Evolutionary conservation across 2,113 vertebrate species (phyloP).

Genomic region (Protomyctophum bolini): DNA sequence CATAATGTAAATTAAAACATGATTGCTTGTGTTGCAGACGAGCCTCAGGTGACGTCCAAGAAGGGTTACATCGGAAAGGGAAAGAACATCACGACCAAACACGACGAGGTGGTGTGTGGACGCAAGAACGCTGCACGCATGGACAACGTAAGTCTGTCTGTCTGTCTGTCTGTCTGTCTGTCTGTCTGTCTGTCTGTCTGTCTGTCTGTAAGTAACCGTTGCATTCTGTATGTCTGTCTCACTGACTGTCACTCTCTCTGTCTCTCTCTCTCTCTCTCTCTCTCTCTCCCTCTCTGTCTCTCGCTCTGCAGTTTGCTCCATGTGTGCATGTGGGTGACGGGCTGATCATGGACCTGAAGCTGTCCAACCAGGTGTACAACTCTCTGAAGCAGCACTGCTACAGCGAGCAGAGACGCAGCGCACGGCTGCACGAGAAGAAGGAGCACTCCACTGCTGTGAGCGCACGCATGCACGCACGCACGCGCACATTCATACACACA

Average conservation of each 20-base stretch:
- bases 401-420: slow-evolving; percentile 91
- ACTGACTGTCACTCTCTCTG: background rate
- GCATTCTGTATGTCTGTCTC: background rate
- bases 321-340: slow-evolving; percentile 95
- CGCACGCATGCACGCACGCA: background rate
- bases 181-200: background rate
- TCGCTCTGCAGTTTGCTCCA: slow-evolving; percentile 86
- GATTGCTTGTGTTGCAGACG: slow-evolving; percentile 71
- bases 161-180: background rate
- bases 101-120: slow-evolving; percentile 88
- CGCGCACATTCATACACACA: background rate
- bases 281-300: background rate
- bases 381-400: slow-evolving; percentile 94
- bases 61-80: slow-evolving; percentile 88
- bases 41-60: slow-evolving; percentile 84
- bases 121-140: slow-evolving; percentile 91
- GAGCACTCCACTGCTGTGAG: slow-evolving; percentile 96
- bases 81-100: slow-evolving; percentile 91
- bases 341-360: slow-evolving; percentile 94
- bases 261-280: background rate
- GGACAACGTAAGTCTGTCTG: slow-evolving; percentile 74
- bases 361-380: slow-evolving; percentile 97
- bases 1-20: no score
- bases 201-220: background rate
- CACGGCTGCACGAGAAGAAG: slow-evolving; percentile 94